A percentile compares a stretch with the other conserved stretches of the same genome.
Conservation (phyloP, 2,888 invertebrate genomes). For the Chloroclysta siterata region DNA sequence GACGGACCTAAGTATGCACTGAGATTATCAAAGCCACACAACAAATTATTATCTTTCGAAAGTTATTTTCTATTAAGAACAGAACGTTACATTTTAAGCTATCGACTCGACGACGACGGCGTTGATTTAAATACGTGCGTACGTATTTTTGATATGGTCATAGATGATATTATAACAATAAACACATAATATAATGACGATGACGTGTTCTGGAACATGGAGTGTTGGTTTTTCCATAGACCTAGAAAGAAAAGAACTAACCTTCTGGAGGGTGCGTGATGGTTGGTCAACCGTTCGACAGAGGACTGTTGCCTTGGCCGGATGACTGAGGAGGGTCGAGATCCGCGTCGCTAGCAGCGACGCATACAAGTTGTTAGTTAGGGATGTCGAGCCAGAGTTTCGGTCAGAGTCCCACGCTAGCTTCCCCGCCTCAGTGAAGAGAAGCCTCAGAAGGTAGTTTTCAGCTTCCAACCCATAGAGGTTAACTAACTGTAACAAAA, state of each 20-base stretch:
- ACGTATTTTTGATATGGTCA: no score
- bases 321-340: conserved; percentile 91
- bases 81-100: neutral
- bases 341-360: conserved; percentile 80
- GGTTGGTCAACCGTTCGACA: conserved; percentile 95
- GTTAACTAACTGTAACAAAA: conserved; percentile 89
- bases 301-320: conserved; percentile 94
- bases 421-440: conserved; percentile 92
- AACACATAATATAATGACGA: neutral
- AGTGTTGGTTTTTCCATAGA: neutral
- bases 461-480: conserved; percentile 98
- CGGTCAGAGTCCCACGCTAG: conserved; percentile 89
- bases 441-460: conserved; percentile 97
- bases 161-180: neutral
- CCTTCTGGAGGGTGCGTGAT: conserved; percentile 88
- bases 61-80: neutral
- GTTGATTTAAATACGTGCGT: no score
- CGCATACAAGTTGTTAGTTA: conserved; percentile 92
- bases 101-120: no score
- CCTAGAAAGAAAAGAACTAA: conserved; percentile 46
- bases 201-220: no score
- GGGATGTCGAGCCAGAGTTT: conserved; percentile 84
- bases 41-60: neutral
- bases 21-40: neutral
- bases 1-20: neutral